A percentile compares a stretch with the other conserved stretches of the same genome.
phyloP scores from a whole-genome alignment of 2,888 invertebrate genomes.

The Drosophila aldrichi region DNA sequence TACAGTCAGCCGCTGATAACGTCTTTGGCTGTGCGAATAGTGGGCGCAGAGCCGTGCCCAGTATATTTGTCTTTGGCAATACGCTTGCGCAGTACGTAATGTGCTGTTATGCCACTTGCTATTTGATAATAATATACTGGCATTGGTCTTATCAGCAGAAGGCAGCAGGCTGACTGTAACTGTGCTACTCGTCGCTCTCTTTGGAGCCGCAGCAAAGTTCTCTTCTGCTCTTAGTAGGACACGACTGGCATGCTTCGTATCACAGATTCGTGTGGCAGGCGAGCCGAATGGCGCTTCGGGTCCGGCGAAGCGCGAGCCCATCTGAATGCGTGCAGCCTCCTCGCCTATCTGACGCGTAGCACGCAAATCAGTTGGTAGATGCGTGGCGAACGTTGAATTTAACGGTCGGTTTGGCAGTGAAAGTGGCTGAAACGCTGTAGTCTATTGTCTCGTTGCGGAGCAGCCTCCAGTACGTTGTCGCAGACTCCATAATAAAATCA shows the following conservation, averaged over 20 bases:
- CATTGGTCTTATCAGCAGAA: conserved; percentile 25
- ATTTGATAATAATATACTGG: conserved; percentile 2
- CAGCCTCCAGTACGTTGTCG: conserved; percentile 20
- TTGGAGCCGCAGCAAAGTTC: conserved; percentile 34
- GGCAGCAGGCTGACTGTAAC: neutral
- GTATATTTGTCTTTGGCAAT: conserved; percentile 39
- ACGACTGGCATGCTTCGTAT: conserved; percentile 35
- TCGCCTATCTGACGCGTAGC: conserved; percentile 69
- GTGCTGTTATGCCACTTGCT: neutral
- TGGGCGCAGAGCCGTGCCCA: conserved; percentile 30
- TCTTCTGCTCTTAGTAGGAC: conserved; percentile 21
- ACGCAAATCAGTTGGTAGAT: conserved; percentile 80
- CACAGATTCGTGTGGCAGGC: conserved; percentile 8
- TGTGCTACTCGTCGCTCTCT: conserved; percentile 50
- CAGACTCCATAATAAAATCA: conserved; percentile 1
- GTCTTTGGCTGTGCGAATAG: neutral
- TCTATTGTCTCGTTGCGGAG: conserved; percentile 13
- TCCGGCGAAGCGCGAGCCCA: conserved; percentile 45
- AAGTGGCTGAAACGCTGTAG: conserved; percentile 55
- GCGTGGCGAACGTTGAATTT: conserved; percentile 84
- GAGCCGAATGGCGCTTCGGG: conserved; percentile 43
- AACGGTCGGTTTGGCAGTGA: conserved; percentile 83
- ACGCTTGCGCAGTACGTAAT: conserved; percentile 58
- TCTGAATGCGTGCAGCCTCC: conserved; percentile 63
- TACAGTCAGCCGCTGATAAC: neutral